A percentile compares a stretch with the other conserved stretches of the same genome.
These are phyloP conservation scores for Caranx ignobilis DNA, from an alignment of 2,113 vertebrate species.

Conservation along the genomic window DNA sequence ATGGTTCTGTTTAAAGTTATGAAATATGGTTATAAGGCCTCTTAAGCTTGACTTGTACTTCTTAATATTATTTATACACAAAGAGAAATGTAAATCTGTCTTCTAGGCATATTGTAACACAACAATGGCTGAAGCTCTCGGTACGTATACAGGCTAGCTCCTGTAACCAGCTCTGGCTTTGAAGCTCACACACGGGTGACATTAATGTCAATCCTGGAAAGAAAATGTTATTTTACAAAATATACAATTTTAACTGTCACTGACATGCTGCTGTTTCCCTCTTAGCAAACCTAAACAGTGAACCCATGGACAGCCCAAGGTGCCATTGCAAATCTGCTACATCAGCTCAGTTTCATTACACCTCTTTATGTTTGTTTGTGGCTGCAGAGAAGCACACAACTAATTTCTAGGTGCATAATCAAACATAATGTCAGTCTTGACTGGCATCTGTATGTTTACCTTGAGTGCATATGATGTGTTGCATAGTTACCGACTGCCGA, in stretches of 20 bases:
- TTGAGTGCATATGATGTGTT: constrained; percentile 25
- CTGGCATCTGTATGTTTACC: constrained; percentile 30
- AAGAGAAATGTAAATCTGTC: neutral
- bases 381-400: constrained; percentile 4
- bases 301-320: neutral
- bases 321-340: neutral
- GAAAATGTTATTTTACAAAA: neutral
- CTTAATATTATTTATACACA: neutral
- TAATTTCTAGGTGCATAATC: neutral
- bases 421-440: neutral
- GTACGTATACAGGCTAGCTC: neutral
- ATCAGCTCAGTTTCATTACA: neutral
- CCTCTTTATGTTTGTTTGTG: neutral
- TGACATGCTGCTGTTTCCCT: too few relatives aligned
- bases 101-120: too few relatives aligned
- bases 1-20: neutral
- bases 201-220: constrained; percentile 1
- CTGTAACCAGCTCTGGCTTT: neutral
- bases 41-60: neutral
- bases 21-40: neutral
- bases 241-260: neutral
- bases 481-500: constrained; percentile 16
- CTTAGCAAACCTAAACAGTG: neutral
- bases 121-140: too few relatives aligned
- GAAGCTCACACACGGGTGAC: neutral